A percentile compares a stretch with the other conserved stretches of the same genome.
phyloP scores from a whole-genome alignment of 2,888 invertebrate genomes.

The Dryomyza anilis region DNA sequence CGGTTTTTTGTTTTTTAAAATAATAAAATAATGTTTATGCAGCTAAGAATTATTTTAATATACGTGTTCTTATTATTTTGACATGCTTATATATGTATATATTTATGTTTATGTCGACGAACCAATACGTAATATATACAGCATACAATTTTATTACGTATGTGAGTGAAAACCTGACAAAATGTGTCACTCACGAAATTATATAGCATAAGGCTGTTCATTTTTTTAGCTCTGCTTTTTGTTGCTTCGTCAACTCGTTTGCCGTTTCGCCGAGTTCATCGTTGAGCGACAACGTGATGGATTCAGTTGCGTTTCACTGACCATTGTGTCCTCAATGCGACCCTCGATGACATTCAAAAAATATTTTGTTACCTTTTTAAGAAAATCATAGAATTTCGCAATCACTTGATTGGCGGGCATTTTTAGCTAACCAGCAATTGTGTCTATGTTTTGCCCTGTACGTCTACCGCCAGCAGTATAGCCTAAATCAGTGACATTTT shows the following conservation, averaged over 20 bases:
- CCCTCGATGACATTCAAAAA: conserved; percentile 72
- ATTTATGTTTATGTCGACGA: no score
- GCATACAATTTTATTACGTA: no score
- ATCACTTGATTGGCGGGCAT: conserved; percentile 84
- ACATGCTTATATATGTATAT: no score
- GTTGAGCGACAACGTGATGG: conserved; percentile 69
- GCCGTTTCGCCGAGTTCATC: conserved; percentile 81
- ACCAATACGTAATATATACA: no score
- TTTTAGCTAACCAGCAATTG: conserved; percentile 80
- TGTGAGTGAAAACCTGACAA: no score
- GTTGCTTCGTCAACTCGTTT: conserved; percentile 76
- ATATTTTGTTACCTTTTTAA: conserved; percentile 66
- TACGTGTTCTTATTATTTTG: no score
- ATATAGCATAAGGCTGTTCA: no score
- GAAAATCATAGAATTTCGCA: conserved; percentile 83
- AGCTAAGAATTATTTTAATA: no score
- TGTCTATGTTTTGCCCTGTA: conserved; percentile 92
- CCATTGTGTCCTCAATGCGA: conserved; percentile 69
- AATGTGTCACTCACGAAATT: no score
- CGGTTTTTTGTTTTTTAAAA: no score
- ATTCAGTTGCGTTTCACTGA: conserved; percentile 63
- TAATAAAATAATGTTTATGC: no score
- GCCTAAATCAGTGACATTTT: conserved; percentile 65
- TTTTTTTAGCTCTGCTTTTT: conserved; percentile 75
- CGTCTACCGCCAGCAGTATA: conserved; percentile 84